These are phyloP conservation scores for Malaclemys terrapin DNA, from an alignment of 2,113 vertebrate genomes.

Conservation along the genomic window DNA sequence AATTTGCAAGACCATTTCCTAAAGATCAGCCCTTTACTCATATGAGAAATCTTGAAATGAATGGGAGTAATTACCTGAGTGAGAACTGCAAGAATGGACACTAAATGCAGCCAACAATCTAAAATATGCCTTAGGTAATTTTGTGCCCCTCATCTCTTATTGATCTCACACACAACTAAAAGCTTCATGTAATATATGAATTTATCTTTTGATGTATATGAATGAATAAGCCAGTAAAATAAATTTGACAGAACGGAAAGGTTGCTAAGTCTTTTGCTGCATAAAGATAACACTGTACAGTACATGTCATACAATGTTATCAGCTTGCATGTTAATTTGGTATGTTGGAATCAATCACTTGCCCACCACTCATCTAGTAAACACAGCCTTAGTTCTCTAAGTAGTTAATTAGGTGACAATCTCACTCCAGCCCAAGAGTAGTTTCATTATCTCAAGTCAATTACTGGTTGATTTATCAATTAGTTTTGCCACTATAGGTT, in stretches of 20 bases:
- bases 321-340: conserved; percentile 36
- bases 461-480: conserved; percentile 77
- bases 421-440: conserved; percentile 49
- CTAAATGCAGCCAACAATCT: background rate
- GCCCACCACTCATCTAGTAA: conserved; percentile 46
- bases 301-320: background rate
- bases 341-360: conserved; percentile 1
- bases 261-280: background rate
- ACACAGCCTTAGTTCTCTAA: conserved; percentile 49
- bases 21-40: rapidly evolving
- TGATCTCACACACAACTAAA: background rate
- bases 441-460: conserved; percentile 70
- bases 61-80: background rate
- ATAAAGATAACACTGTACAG: background rate
- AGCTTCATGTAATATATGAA: background rate
- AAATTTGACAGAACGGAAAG: background rate
- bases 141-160: background rate
- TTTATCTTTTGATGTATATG: rapidly evolving
- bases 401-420: conserved; percentile 61
- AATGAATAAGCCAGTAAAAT: background rate
- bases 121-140: background rate
- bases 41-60: background rate
- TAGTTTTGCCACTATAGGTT: conserved; percentile 61
- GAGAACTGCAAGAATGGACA: background rate
- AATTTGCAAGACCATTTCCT: background rate